Evolutionary conservation across 2,113 vertebrate species (phyloP).

Genomic region (Hassar affinis): DNA sequence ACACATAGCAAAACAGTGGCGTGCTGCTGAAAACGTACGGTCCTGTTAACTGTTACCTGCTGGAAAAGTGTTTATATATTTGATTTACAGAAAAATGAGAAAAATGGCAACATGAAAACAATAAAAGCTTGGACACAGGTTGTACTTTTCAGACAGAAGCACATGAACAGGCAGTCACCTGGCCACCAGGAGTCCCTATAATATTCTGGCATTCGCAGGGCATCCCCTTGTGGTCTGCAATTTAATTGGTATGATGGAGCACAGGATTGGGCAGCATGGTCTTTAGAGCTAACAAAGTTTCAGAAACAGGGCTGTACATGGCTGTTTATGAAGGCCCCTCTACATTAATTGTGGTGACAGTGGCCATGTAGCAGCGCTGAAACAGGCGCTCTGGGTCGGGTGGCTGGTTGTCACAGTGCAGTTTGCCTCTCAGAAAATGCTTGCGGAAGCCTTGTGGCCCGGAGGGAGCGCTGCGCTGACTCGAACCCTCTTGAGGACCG

Average conservation of each 20-base stretch:
- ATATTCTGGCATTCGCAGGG: neutral
- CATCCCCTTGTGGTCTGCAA: neutral
- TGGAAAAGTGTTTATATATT: too few species aligned
- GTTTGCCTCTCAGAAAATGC: conserved; percentile 66
- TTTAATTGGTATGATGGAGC: too few species aligned
- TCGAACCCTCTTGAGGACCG: conserved; percentile 56
- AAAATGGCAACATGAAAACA: neutral
- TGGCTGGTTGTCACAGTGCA: conserved; percentile 74
- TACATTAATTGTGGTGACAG: conserved; percentile 64
- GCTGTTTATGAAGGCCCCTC: conserved; percentile 58
- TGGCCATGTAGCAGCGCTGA: conserved; percentile 75
- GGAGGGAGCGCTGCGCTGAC: conserved; percentile 29
- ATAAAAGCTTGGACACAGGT: too few species aligned
- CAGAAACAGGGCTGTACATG: too few species aligned
- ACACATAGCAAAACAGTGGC: neutral
- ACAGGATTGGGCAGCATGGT: neutral
- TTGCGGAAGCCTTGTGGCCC: conserved; percentile 66
- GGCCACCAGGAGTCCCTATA: neutral
- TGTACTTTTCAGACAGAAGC: neutral
- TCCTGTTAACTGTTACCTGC: too few species aligned
- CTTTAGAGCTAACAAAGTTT: neutral
- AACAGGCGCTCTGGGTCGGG: conserved; percentile 67
- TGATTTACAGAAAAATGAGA: too few species aligned
- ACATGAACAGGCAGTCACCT: neutral
- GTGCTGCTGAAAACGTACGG: neutral